A percentile compares a stretch with the other conserved stretches of the same genome.
Evolutionary conservation across 2,797 vertebrate species (phyloP).

Genomic region (Nannoperca obscura): DNA sequence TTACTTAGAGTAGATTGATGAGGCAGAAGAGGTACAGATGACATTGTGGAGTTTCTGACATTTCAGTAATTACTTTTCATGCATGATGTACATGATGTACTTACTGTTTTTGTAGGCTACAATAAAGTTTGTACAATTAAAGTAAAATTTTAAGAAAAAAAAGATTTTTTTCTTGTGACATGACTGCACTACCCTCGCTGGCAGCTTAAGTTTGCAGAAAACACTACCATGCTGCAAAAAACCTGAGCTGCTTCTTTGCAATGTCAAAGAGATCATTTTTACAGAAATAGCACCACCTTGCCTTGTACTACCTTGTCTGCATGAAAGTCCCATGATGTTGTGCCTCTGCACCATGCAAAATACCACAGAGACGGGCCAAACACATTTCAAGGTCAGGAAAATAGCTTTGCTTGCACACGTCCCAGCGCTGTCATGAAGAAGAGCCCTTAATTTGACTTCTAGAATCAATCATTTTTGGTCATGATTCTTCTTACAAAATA

Average conservation of each 20-base stretch:
- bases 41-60: background rate
- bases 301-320: background rate
- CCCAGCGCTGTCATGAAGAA: slow-evolving; percentile 14
- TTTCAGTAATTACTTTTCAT: background rate
- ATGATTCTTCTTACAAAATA: slow-evolving; percentile 7
- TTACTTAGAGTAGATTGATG: no score
- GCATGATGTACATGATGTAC: no score
- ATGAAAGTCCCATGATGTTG: slow-evolving; percentile 36
- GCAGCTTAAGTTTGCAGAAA: background rate
- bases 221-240: background rate
- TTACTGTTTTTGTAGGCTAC: background rate
- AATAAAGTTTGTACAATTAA: background rate
- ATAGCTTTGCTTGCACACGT: slow-evolving; percentile 13
- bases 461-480: slow-evolving; percentile 19
- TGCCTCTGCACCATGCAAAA: slow-evolving; percentile 32
- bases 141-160: background rate
- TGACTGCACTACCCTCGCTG: background rate
- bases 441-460: slow-evolving; percentile 30
- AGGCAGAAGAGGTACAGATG: background rate
- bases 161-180: slow-evolving; percentile 4
- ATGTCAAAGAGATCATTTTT: slow-evolving; percentile 22
- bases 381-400: slow-evolving; percentile 58
- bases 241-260: slow-evolving; percentile 6
- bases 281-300: slow-evolving; percentile 19
- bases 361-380: slow-evolving; percentile 39